Evolutionary conservation across 2,888 invertebrate species (phyloP).

Genomic region (Cantharis flavilabris): DNA sequence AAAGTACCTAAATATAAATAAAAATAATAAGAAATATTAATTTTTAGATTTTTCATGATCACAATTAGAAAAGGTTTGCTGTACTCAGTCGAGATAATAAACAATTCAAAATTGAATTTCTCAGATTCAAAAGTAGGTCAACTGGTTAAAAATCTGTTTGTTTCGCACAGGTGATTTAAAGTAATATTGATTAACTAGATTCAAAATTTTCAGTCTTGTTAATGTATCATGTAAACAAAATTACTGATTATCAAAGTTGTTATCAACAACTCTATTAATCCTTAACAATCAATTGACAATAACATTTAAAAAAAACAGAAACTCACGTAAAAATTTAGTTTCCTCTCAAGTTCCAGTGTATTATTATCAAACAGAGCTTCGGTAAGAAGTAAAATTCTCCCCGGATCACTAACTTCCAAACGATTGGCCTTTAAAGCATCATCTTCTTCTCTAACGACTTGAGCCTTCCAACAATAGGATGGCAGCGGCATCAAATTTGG

Average conservation of each 20-base stretch:
- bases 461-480: constrained; percentile 37
- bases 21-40: too few relatives aligned
- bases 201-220: not conserved
- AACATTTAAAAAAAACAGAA: not conserved
- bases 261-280: not conserved
- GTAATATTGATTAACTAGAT: not conserved
- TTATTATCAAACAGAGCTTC: constrained; percentile 59
- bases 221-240: not conserved
- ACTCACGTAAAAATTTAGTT: constrained; percentile 66
- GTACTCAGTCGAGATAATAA: too few relatives aligned
- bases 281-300: not conserved
- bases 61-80: not conserved
- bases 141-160: not conserved
- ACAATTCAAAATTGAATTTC: not conserved
- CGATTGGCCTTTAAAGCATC: constrained; percentile 34
- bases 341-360: constrained; percentile 60
- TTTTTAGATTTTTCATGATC: not conserved
- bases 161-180: not conserved
- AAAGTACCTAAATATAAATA: too few relatives aligned
- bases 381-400: constrained; percentile 61
- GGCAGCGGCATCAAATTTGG: constrained; percentile 44
- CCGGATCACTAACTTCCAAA: constrained; percentile 61
- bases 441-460: constrained; percentile 22
- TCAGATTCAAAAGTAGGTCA: not conserved
- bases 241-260: not conserved